Base-by-base conservation (phyloP, 2,113 vertebrate species). In the Myiopsitta monachus region DNA sequence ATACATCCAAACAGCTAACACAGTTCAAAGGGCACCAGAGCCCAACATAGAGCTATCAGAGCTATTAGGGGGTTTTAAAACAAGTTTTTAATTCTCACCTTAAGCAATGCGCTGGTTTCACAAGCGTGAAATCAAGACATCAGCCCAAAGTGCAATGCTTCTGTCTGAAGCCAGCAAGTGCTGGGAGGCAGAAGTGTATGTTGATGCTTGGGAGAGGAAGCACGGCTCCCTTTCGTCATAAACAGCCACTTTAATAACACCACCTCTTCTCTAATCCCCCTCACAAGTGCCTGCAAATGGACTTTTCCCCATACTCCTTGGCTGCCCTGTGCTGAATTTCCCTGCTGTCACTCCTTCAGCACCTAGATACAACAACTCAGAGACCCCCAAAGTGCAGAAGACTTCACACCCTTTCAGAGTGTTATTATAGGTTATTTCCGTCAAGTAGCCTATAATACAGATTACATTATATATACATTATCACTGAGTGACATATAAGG, bases 331-430 rank as follows among this genome's bases (percentile, higher is more conserved):
- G 30, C 39, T 31, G 17, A 67, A 61, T 47, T 64, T 83, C 18
- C 63, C 51, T 15, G 2, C 24, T 52, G 38, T 30, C 75, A 83
- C 12, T 27, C 22, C 24, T 31, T 31, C 61, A 57, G 55, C 12
- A 70, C 15, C 9, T 0, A 0, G 14, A 26, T 11, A 33, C 27
- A 22, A 52, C 0, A 1, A 68, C 51, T n/a, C 4, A 1, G 61
- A 61, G 36, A 63, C 11, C 19, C 18, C 21, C 24, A 4, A 61
- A 63, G 62, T 5, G 7, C 39, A 72, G 84, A 79, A 31, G 21
- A 23, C 30, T 14, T 77, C 30, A 44, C 16, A 63, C 2, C 7
- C 36, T 69, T 85, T 75, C 57, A 22, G 46, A 87, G 57, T 36
- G 57, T 15, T 36, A 16, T 59, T 59, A 59, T 36, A 59, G 33